Conservation (phyloP, 2,797 vertebrate species). For the Megaceryle alcyon region DNA sequence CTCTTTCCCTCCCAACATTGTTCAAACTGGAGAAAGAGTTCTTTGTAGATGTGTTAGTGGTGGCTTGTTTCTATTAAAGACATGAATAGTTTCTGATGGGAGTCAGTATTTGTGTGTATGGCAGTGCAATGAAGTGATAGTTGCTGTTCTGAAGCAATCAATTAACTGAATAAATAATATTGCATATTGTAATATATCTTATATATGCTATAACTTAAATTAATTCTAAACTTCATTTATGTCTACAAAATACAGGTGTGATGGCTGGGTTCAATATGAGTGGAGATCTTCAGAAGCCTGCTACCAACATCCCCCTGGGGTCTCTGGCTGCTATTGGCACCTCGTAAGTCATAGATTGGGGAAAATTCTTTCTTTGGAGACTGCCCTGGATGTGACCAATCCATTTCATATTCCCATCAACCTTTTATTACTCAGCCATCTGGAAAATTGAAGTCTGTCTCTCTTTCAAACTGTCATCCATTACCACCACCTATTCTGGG, state of each 20-base stretch:
- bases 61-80: conserved; percentile 12
- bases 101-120: background rate
- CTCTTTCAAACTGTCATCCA: conserved; percentile 29
- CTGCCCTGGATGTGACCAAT: conserved; percentile 43
- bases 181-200: background rate
- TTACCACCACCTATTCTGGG: conserved; percentile 2
- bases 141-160: background rate
- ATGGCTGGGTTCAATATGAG: conserved; percentile 99
- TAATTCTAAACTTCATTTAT: conserved; percentile 12
- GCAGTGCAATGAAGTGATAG: background rate
- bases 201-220: background rate
- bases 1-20: background rate
- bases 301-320: conserved; percentile 91
- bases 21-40: conserved; percentile 39
- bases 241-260: conserved; percentile 83
- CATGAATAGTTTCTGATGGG: background rate
- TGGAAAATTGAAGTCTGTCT: conserved; percentile 74
- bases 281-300: conserved; percentile 91
- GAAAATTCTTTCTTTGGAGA: conserved; percentile 31
- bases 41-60: background rate
- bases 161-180: background rate
- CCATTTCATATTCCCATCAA: conserved; percentile 54
- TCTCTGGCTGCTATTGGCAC: conserved; percentile 93
- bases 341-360: conserved; percentile 85
- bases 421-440: conserved; percentile 60